phyloP scores from a whole-genome alignment of 2,888 invertebrate genomes.

The Argyra leucocephala region DNA sequence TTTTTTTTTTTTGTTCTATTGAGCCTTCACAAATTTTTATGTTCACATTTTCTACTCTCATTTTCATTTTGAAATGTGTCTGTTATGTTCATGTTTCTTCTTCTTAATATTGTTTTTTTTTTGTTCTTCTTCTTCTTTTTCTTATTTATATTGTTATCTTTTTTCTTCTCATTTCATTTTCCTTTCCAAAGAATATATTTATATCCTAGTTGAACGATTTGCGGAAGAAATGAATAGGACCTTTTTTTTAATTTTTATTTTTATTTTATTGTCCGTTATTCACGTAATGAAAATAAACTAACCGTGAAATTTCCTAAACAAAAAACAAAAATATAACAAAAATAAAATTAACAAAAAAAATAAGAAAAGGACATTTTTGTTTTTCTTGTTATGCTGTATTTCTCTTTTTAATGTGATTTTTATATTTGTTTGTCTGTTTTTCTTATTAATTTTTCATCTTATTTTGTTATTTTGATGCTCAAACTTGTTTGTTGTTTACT shows the following conservation, averaged over 20 bases:
- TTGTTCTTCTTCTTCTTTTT: too few species aligned
- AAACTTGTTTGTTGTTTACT: too few species aligned
- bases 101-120: too few species aligned
- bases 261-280: constrained; percentile 4
- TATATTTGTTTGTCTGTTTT: background rate
- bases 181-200: background rate
- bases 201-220: background rate
- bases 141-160: too few species aligned
- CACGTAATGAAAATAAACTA: constrained; percentile 6
- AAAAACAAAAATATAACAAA: background rate
- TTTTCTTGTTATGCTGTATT: background rate
- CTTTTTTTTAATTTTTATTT: background rate
- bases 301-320: background rate
- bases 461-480: background rate
- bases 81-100: too few species aligned
- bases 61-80: too few species aligned
- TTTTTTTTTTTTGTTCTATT: too few species aligned
- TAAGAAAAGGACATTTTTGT: background rate
- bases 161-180: background rate
- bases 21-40: too few species aligned
- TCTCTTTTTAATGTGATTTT: background rate
- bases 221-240: background rate
- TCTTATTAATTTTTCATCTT: background rate
- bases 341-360: background rate
- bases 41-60: too few species aligned